Base-by-base conservation (phyloP, 2,113 vertebrate genomes). In the Elephantulus edwardii region DNA sequence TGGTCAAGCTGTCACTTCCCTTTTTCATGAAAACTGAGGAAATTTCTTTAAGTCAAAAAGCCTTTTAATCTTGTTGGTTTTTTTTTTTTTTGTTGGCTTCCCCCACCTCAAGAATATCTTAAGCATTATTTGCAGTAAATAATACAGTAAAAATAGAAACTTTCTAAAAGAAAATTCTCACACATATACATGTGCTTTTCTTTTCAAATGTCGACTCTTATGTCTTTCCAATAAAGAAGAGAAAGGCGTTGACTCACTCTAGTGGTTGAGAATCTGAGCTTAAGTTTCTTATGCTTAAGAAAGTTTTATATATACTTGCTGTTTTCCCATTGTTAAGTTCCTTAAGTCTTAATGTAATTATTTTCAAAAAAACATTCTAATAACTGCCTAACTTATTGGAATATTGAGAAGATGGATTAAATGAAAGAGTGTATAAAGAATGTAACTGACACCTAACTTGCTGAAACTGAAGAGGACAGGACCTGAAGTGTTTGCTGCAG, bases 101-200 rank as follows among this genome's bases (percentile, higher is more conserved):
- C 30, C 48, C 33, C 19, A 81, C 78, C 77, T 64, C 52, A 87
- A 83, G n/a, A 82, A 85, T 58, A 91, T 87, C 66, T 90, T 4
- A 91, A 81, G 42, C 88, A 75, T 5, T 82, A 17, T 24, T 89
- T 84, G 82, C 20, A 92, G 24, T 81, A 78, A n/a, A 79, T 24
- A 79, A 70, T 66, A 70, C 35, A 71, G 50, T 6, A 56, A 68
- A n/a, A 64, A 13, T 64, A 64, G 44, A 11, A 8, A 56, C 58
- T 88, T 86, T 28, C 86, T 38, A 60, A 46, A 6, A 40, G 40
- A 13, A 60, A 64, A 83, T 88, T 82, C 50, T 42, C 60, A 50
- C 5, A 82, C 58, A 28, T 60, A 8, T 14, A 77, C 33, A 81
- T 26, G 26, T 52, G 72, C 46, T 87, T 30, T 60, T 13, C 58